phyloP scores from a whole-genome alignment of 2,888 invertebrate species.

The Ferdinandea cuprea region DNA sequence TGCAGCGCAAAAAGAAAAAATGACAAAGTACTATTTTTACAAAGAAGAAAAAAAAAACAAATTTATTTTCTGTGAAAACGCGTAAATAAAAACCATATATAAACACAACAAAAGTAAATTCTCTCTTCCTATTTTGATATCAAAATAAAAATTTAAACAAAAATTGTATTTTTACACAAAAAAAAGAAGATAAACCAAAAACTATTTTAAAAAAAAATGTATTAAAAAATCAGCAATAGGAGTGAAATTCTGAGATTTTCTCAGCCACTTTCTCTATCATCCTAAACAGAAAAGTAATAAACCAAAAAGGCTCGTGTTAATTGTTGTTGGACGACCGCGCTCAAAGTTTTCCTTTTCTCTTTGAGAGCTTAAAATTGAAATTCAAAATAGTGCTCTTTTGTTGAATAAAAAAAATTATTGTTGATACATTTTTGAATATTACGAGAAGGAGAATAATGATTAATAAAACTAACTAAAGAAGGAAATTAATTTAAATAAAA shows the following conservation, averaged over 20 bases:
- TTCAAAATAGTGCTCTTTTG: constrained; percentile 24
- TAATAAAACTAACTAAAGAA: constrained; percentile 9
- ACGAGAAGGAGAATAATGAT: constrained; percentile 3
- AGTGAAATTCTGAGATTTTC: constrained; percentile 48
- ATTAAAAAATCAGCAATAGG: constrained; percentile 49
- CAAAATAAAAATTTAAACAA: constrained; percentile 64
- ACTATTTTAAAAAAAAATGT: constrained; percentile 17
- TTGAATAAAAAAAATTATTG: constrained; percentile 32
- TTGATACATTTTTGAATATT: constrained; percentile 41
- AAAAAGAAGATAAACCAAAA: constrained; percentile 32
- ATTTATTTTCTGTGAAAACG: constrained; percentile 65
- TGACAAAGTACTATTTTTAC: constrained; percentile 74
- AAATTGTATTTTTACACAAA: constrained; percentile 69
- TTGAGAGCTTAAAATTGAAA: constrained; percentile 1
- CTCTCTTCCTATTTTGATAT: constrained; percentile 76
- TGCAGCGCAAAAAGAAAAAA: constrained; percentile 66
- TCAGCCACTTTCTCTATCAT: constrained; percentile 23
- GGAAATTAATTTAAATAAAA: constrained; percentile 7
- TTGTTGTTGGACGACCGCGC: constrained; percentile 52
- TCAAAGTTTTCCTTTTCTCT: constrained; percentile 40
- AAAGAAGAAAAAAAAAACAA: constrained; percentile 55
- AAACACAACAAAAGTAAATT: constrained; percentile 73
- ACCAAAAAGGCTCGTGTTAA: constrained; percentile 62
- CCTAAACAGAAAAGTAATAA: constrained; percentile 10
- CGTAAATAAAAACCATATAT: constrained; percentile 32